Evolutionary conservation across 2,797 vertebrate species (phyloP), one percentile per base, ranked within the genome.

Genomic region (Lagocephalus sceleratus): DNA sequence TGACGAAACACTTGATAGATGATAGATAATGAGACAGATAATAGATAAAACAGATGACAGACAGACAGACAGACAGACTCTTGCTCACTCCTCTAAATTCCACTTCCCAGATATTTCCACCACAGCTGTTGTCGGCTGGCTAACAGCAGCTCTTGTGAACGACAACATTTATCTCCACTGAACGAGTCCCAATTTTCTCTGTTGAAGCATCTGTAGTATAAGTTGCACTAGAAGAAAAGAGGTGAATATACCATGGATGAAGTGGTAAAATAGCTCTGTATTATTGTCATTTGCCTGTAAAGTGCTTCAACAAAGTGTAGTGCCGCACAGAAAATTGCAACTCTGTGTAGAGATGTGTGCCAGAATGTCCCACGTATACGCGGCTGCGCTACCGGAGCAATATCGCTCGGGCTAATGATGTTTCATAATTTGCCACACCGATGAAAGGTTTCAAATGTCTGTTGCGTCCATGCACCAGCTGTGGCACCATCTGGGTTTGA

Each of bases 381-480:
- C 7, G 26, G 20, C 21, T 10, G 20, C 20, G 25, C 15, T 7
- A 57, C 49, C 58, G 42, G 25, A 14, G 32, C 32, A 35, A 3
- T 35, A 14, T 35, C 32, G 10, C 32, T 35, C 9, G 4, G 14
- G 32, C 32, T 35, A 47, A 66, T 53, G 53, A 60, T 50, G 41
- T 48, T 63, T 52, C 40, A 50, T 63, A 47, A 59, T 73, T 68
- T 59, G 50, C 35, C 39, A 49, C 45, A 32, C 59, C 52, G 53
- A 54, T 75, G 60, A 70, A 73, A 45, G 55, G 26, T 73, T 76
- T 65, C 51, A 70, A 62, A 51, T 57, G 49, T 55, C 20, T 29
- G 54, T 22, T 60, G 65, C 59, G 51, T 61, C 73, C 68, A 68
- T 58, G 38, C 59, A 35, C 54, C 74, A 72, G 69, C 56, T 68